Conservation (phyloP, 1,140 invertebrate species). For the Drosophila hydei region DNA sequence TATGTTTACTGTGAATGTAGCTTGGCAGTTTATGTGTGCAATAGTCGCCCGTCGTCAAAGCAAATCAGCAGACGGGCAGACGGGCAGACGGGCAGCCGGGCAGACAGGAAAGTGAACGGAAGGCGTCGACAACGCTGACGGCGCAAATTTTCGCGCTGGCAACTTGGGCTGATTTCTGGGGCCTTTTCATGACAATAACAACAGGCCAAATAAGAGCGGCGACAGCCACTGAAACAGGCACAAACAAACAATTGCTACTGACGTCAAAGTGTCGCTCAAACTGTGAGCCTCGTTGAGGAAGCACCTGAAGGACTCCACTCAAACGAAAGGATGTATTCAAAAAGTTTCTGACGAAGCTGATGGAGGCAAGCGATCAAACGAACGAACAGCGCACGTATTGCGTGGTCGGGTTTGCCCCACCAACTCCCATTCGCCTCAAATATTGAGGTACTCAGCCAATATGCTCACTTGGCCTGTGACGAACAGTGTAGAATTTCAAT, state of each 20-base stretch:
- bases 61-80: conserved; percentile 21
- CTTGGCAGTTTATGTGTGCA: conserved; percentile 35
- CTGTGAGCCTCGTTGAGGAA: conserved; percentile 13
- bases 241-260: conserved; percentile 38
- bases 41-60: conserved; percentile 45
- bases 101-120: conserved; percentile 33
- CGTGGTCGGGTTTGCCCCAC: no score
- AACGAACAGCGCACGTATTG: no score
- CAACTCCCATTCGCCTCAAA: no score
- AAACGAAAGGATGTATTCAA: neutral
- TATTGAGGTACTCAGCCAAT: no score
- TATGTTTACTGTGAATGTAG: neutral
- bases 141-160: conserved; percentile 46
- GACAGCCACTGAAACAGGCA: conserved; percentile 11
- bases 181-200: conserved; percentile 53
- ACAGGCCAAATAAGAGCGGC: conserved; percentile 23
- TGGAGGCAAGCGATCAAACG: neutral
- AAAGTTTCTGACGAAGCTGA: neutral
- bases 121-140: conserved; percentile 37
- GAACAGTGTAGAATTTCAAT: neutral
- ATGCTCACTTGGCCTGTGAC: no score
- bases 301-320: conserved; percentile 12
- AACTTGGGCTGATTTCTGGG: conserved; percentile 47
- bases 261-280: conserved; percentile 54
- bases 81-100: conserved; percentile 13